phyloP scores from a whole-genome alignment of 35 echinoderm and acorn worm species.

The Heliocidaris tuberculata region DNA sequence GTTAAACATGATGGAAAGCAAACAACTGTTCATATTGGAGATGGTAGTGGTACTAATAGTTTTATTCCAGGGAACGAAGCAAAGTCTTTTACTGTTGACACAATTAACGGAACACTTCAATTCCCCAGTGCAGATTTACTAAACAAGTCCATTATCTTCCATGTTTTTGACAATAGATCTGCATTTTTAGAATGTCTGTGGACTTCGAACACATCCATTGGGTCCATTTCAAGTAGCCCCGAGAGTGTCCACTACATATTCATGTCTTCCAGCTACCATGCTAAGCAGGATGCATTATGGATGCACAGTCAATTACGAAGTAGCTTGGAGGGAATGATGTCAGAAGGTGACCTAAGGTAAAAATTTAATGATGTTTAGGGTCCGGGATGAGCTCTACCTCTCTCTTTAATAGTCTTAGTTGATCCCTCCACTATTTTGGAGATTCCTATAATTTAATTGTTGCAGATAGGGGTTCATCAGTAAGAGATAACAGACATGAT shows the following conservation, averaged over 20 bases:
- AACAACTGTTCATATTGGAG: neutral
- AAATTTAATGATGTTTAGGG: neutral
- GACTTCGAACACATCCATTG: conserved; percentile 67
- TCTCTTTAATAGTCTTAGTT: no score
- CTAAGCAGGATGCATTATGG: conserved; percentile 66
- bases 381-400: no score
- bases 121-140: conserved; percentile 58
- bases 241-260: conserved; percentile 72
- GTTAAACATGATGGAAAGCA: neutral
- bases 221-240: conserved; percentile 54
- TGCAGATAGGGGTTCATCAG: no score
- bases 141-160: conserved; percentile 73
- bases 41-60: neutral
- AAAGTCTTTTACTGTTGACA: conserved; percentile 58
- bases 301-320: conserved; percentile 71
- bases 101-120: conserved; percentile 57
- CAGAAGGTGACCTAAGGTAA: conserved; percentile 40
- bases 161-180: conserved; percentile 75
- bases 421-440: no score
- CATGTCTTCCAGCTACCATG: conserved; percentile 66
- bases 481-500: no score
- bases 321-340: neutral
- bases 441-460: no score
- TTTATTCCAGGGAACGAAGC: conserved; percentile 50
- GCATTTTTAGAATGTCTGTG: conserved; percentile 82